Evolutionary conservation across 2,888 invertebrate species (phyloP).

Genomic region (Cephus pulcher): DNA sequence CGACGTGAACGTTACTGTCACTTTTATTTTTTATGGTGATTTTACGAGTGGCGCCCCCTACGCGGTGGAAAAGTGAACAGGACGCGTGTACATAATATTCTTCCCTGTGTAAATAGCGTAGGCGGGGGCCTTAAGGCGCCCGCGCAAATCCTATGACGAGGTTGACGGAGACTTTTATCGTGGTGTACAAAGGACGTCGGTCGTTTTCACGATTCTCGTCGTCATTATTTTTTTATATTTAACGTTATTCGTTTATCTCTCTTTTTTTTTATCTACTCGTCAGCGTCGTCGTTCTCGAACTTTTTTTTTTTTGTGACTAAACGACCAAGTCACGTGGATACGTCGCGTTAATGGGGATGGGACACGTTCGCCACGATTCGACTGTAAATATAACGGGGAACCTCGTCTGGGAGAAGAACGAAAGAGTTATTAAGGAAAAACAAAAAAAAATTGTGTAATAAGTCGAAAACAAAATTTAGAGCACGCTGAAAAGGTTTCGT

Average conservation of each 20-base stretch:
- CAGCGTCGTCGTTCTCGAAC: slow-evolving; percentile 2
- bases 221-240: slow-evolving; percentile 11
- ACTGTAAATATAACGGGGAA: no score
- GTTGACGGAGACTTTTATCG: slow-evolving; percentile 8
- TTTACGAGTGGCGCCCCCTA: no score
- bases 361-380: no score
- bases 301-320: no score
- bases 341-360: no score
- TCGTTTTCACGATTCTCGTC: slow-evolving; percentile 13
- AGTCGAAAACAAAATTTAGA: neutral
- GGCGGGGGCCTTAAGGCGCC: slow-evolving; percentile 17
- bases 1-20: neutral
- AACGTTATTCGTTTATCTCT: slow-evolving; percentile 4
- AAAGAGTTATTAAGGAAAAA: no score
- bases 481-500: slow-evolving; percentile 24
- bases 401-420: no score
- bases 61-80: neutral
- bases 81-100: slow-evolving; percentile 40
- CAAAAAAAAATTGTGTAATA: no score
- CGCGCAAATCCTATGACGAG: slow-evolving; percentile 8
- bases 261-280: neutral
- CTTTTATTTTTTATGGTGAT: neutral
- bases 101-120: slow-evolving; percentile 47
- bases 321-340: no score
- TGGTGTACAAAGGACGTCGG: slow-evolving; percentile 7